Evolutionary conservation across 2,797 vertebrate genomes (phyloP), one percentile per base, ranked within the genome.

Genomic region (Pteropus rufus): DNA sequence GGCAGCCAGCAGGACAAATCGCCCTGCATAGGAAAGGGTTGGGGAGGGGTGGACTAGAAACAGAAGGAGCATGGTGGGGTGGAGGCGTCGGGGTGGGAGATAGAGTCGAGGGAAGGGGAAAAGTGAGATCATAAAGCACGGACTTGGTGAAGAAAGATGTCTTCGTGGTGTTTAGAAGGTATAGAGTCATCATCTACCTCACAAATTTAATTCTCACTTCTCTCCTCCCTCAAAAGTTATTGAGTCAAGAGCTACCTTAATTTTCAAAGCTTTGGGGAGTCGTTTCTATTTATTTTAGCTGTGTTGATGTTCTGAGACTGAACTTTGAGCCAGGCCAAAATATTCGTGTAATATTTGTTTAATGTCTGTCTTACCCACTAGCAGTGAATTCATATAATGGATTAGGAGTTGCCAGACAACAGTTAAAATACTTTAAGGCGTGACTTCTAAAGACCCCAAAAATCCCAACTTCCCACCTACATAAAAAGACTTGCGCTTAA

Each of bases 291-390:
- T 95, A 73, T 88, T 92, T 96, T 84, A 65, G 34, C 65, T 75
- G 44, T 60, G n/a, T 31, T 60, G 88, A 88, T 23, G 24, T 56
- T 60, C 93, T 72, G n/a, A 80, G 75, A 23, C 79, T 93, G 88
- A 96, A 89, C 96, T 95, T 97, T 58, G 94, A 93, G 86, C 70
- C 72, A n/a, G 54, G 80, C 41, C 10, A 46, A 75, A 75, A 23
- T 70, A 87, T 62, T 75, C 93, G 91, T 46, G 36, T 64, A 70
- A 23, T n/a, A 0, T 64, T 83, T 82, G 93, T 49, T 88, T 65
- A n/a, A 88, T 49, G 62, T 81, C 70, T 73, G 46, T 84, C 89
- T 94, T 65, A 29, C 77, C 31, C 54, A n/a, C 41, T 84, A 58
- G 31, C 86, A 62, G 10, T 39, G 62, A 76, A 79, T 72, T 81